phyloP scores from a whole-genome alignment of 2,113 vertebrate species.

The Junco hyemalis region DNA sequence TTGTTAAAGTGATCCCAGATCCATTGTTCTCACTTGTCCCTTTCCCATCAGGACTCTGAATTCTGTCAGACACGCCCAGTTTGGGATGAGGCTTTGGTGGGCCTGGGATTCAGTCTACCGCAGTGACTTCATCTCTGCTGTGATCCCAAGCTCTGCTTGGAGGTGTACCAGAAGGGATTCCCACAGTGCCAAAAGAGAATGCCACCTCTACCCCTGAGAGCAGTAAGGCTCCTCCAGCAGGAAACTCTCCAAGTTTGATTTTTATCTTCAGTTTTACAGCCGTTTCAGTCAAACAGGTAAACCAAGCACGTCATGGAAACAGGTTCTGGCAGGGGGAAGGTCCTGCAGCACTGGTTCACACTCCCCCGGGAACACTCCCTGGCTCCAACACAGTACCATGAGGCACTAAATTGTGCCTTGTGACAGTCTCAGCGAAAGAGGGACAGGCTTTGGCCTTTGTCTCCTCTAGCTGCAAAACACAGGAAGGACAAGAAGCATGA shows the following conservation, averaged over 20 bases:
- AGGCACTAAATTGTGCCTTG: accelerated
- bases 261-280: neutral
- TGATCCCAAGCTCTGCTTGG: accelerated
- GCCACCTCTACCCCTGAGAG: accelerated
- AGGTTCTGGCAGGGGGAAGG: neutral
- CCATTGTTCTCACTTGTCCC: neutral
- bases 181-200: neutral
- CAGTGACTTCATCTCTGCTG: neutral
- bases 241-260: neutral
- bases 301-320: neutral
- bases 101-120: accelerated
- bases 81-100: accelerated
- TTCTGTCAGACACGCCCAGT: neutral
- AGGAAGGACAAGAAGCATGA: accelerated
- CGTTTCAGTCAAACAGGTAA: neutral
- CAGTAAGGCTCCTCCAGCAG: neutral
- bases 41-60: neutral
- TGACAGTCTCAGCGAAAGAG: neutral
- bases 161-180: neutral
- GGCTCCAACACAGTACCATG: accelerated
- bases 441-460: neutral
- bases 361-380: accelerated
- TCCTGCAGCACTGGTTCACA: neutral
- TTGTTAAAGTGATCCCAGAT: accelerated
- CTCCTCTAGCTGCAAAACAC: accelerated